Base-by-base conservation (phyloP, 1,140 invertebrate species). In the Brachionus paranguensis region DNA sequence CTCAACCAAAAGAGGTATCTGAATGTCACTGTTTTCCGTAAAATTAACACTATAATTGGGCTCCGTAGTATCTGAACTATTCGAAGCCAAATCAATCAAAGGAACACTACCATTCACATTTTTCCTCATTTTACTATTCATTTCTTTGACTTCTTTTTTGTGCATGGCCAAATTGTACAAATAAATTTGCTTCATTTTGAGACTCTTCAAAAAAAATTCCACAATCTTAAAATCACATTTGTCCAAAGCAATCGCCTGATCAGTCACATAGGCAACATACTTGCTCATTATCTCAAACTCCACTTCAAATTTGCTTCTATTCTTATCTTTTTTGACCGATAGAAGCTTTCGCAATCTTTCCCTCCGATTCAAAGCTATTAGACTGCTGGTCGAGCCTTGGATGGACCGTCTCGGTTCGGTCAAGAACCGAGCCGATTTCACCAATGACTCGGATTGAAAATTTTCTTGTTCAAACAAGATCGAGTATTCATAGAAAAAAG, bases 171-270 rank as follows among this genome's bases (percentile, higher is more conserved):
- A 81, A 68, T 81, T 81, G 20, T 45, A 68, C 33, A 81, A 37
- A 68, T 81, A 81, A 64, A 81, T 64, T 14, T 81, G 78, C 60
- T 81, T 81, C n/a, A 81, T 81, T 47, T 81, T 60, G 5, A 81
- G 53, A 60, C 53, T 81, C n/a, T 33, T 81, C 11, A 81, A 45
- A 17, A 81, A 64, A 47, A 64, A 37, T 6, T 2, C 12, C n/a
- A 81, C 53, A 17, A 81, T 81, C 53, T 81, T 81, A 43, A 64
- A 81, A 27, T 81, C 78, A 64, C 20, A 37, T 55, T 33, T 50
- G 14, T 79, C 50, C 20, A 81, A 41, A 64, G 8, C 33, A n/a
- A 64, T 27, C 33, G 41, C 29, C 45, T 24, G 76, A 1, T 24
- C 20, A 20, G 17, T 79, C 41, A 79, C 3, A 43, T 81, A 12